These are phyloP conservation scores for Diadumene lineata DNA, from an alignment of 92 coral and sea anemone genomes.

Conservation along the genomic window DNA sequence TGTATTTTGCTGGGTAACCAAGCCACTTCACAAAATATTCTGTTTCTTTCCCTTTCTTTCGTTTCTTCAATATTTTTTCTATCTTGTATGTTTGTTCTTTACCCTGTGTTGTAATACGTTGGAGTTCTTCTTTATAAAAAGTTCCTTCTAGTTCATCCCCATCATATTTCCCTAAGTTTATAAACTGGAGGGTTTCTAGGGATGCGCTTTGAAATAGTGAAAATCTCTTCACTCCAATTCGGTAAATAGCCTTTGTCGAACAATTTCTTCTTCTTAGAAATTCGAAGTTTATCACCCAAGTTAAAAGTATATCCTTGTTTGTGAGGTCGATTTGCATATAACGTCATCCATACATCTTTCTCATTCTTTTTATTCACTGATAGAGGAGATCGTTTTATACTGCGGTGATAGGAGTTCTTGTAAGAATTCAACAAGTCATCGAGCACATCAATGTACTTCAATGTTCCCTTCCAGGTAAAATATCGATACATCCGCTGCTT, in stretches of 20 bases:
- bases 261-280: constrained; percentile 19
- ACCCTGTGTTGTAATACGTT: constrained; percentile 5
- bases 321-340: background rate
- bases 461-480: constrained; percentile 36
- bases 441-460: constrained; percentile 36
- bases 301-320: constrained; percentile 8
- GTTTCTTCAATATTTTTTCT: constrained; percentile 13
- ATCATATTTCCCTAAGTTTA: constrained; percentile 18
- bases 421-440: too few relatives aligned
- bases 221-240: constrained; percentile 46
- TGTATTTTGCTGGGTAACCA: constrained; percentile 32
- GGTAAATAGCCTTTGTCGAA: constrained; percentile 41
- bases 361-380: constrained; percentile 28
- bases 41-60: constrained; percentile 13
- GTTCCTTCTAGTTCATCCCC: constrained; percentile 37
- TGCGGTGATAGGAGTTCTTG: too few relatives aligned
- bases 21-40: constrained; percentile 23
- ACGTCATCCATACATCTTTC: constrained; percentile 4
- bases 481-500: constrained; percentile 40
- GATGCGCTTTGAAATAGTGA: constrained; percentile 19
- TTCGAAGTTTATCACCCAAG: constrained; percentile 24
- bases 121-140: constrained; percentile 41
- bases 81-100: constrained; percentile 29
- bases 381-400: constrained; percentile 17
- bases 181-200: constrained; percentile 42